Base-by-base conservation (phyloP, 2,888 invertebrate genomes). In the Abrostola tripartita region DNA sequence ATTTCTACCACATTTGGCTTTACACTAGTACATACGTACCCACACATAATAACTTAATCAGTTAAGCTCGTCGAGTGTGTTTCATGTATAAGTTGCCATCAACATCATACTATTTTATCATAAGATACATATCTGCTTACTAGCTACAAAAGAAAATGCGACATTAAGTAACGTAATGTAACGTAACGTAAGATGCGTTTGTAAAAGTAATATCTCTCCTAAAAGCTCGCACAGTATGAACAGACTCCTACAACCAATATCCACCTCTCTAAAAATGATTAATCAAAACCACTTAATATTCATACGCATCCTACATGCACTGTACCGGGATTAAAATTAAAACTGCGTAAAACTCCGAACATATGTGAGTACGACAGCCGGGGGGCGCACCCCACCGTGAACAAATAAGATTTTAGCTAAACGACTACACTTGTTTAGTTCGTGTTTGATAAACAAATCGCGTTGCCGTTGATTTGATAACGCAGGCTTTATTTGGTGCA, bases 291-390 rank as follows among this genome's bases (percentile, higher is more conserved):
- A 49, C 56, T 71, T 61, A 68, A 63, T 70, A 77, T 75, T 65
- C 68, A 70, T 68, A 69, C 61, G 44, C 56, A 70, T 70, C 61
- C 61, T 72, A 69, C 66, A 67, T 59, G 62, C 67, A 61, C 37
- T 71, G 81, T 79, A 84, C 87, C 82, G 59, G 88, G 89, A 92
- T 91, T 92, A 92, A 91, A 91, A 91, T 87, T 92, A 91, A 90
- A 91, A 91, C 87, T 85, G 90, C 92, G 90, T 90, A 89, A 89
- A 93, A 92, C 91, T 80, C 81, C 76, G 70, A 91, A 81, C 93
- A 93, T 93, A 94, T 94, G 93, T 81, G 81, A 70, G 64, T 74
- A 38, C 73, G 59, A 14, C 68, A 52, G 62, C 44, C 62, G 67
- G 61, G 83, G 85, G 82, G 72, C 71, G 61, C 83, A 85, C 82